phyloP scores from a whole-genome alignment of 1,140 invertebrate species.

The Eriosoma lanigerum region DNA sequence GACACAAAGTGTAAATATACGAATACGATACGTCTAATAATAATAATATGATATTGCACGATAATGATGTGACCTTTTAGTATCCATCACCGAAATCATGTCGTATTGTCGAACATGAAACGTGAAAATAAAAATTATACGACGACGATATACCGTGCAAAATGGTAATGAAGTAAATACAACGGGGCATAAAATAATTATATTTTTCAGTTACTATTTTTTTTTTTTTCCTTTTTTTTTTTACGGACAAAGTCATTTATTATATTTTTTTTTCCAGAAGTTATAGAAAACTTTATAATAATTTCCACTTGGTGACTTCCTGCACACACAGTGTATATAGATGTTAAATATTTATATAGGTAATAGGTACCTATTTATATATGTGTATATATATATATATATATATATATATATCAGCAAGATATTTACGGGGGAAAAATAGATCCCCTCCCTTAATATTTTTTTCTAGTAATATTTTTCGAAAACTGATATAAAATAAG shows the following conservation, averaged over 20 bases:
- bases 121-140: constrained; percentile 3
- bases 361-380: too few species aligned
- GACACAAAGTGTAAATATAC: neutral
- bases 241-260: neutral
- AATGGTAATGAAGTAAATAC: constrained; percentile 26
- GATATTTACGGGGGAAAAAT: too few species aligned
- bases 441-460: too few species aligned
- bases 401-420: too few species aligned
- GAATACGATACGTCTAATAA: neutral
- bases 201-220: neutral
- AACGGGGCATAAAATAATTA: constrained; percentile 16
- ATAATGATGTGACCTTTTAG: constrained; percentile 9
- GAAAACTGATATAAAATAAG: too few species aligned
- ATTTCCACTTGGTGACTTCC: neutral
- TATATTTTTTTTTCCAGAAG: neutral
- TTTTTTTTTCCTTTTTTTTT: neutral
- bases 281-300: neutral
- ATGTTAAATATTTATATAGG: too few species aligned
- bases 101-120: constrained; percentile 10
- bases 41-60: neutral
- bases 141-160: constrained; percentile 27
- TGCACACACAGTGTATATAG: neutral
- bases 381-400: too few species aligned
- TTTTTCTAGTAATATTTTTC: too few species aligned
- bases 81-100: neutral